These are phyloP conservation scores for Folsomia manolachei DNA, from an alignment of 2,888 invertebrate species.

Conservation along the genomic window DNA sequence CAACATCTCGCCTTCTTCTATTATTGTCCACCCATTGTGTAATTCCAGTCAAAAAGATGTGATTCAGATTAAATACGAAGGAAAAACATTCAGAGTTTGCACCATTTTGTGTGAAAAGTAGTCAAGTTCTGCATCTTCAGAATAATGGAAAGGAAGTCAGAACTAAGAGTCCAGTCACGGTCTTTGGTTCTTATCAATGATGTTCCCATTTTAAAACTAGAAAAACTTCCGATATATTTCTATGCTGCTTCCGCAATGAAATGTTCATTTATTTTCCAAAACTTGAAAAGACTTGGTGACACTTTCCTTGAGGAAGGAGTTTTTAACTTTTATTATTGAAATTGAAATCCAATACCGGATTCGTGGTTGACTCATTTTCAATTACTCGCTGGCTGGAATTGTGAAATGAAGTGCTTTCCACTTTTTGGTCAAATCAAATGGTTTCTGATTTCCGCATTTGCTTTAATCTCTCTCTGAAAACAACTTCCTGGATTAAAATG, in stretches of 20 bases:
- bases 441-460: too few relatives aligned
- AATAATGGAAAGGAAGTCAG: constrained; percentile 16
- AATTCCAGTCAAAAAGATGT: neutral
- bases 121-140: too few relatives aligned
- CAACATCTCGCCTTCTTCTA: constrained; percentile 6
- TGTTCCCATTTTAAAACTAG: neutral
- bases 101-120: too few relatives aligned
- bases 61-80: neutral
- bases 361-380: constrained; percentile 7
- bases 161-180: constrained; percentile 5
- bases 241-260: constrained; percentile 12
- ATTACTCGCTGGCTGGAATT: constrained; percentile 11
- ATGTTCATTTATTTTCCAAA: constrained; percentile 8
- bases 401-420: neutral
- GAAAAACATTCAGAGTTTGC: too few relatives aligned
- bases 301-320: neutral
- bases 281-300: neutral
- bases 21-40: neutral
- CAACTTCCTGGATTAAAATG: too few relatives aligned
- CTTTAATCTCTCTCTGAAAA: too few relatives aligned
- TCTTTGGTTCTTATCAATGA: neutral
- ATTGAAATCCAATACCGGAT: constrained; percentile 10
- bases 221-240: constrained; percentile 11
- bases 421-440: neutral
- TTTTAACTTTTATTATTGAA: neutral